Base-by-base conservation (phyloP, 2,888 invertebrate genomes). In the Tupiocoris notatus region DNA sequence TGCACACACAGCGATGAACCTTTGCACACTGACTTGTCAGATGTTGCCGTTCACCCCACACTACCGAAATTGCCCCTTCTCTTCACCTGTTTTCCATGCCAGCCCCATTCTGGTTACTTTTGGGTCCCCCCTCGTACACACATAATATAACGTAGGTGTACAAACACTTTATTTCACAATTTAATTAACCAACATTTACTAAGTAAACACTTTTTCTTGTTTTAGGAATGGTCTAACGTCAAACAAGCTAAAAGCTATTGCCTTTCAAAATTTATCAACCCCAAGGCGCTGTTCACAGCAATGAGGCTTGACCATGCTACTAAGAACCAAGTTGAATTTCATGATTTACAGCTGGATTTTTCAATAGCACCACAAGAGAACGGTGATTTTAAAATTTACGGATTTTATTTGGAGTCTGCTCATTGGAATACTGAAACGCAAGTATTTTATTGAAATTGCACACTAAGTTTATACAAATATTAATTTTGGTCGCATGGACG, bases 401-500 rank as follows among this genome's bases (percentile, higher is more conserved):
- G 70, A 7, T 58, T 70, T 18, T 70, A 70, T 25, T 17, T 39
- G n/a, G 70, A 70, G 18, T 70, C 58, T n/a, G 57, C 58, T 25
- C 58, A 54, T 0, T 70, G 70, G 70, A 70, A 59, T 25, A 17
- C 2, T 23, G 2, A 59, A 16, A 59, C 17, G 70, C 24, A n/a
- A 59, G 59, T 59, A 59, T n/a, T 6, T 20, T 59, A n/a, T n/a
- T n/a, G n/a, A n/a, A n/a, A n/a, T n/a, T n/a, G n/a, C n/a, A n/a
- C 59, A 59, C 59, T 20, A 18, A 59, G 20, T 9, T 22, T 3
- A 20, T 22, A 7, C 21, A 59, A n/a, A 59, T 59, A 9, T 59
- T 6, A 59, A 9, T 59, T 59, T 59, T n/a, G 16, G 21, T 85
- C 96, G 39, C 89, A 87, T 0, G n/a, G n/a, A n/a, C n/a, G n/a